phyloP scores from a whole-genome alignment of 2,113 vertebrate genomes.

The Rhombomys opimus region DNA sequence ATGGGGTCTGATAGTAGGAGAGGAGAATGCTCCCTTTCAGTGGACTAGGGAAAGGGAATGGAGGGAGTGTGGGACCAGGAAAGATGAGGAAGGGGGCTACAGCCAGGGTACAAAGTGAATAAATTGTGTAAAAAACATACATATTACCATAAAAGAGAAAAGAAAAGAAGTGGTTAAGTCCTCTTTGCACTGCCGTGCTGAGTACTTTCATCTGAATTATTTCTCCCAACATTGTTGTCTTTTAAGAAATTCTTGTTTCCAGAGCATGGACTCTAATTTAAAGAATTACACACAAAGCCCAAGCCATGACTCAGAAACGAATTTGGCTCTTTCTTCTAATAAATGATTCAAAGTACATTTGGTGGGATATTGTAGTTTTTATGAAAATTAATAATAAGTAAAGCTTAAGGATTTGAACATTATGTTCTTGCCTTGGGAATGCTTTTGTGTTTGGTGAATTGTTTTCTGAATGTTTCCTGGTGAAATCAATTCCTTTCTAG shows the following conservation, averaged over 20 bases:
- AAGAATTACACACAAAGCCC: background rate
- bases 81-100: too few species aligned
- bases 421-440: slow-evolving; percentile 25
- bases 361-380: slow-evolving; percentile 13
- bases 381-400: slow-evolving; percentile 57
- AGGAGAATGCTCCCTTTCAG: too few species aligned
- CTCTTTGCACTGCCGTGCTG: background rate
- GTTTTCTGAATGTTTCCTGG: slow-evolving; percentile 65
- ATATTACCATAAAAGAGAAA: too few species aligned
- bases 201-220: slow-evolving; percentile 19
- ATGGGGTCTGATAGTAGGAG: too few species aligned
- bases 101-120: too few species aligned
- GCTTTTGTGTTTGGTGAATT: slow-evolving; percentile 54
- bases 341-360: background rate
- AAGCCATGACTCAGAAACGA: background rate
- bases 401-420: slow-evolving; percentile 42
- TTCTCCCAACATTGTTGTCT: background rate
- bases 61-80: too few species aligned
- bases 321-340: background rate
- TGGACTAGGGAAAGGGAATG: too few species aligned
- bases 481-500: slow-evolving; percentile 71
- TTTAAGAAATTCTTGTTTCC: background rate
- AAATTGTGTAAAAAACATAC: too few species aligned
- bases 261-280: slow-evolving; percentile 8
- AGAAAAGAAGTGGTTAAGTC: background rate